These are phyloP conservation scores for Phoxinus phoxinus DNA, from an alignment of 2,113 vertebrate genomes.

Conservation along the genomic window DNA sequence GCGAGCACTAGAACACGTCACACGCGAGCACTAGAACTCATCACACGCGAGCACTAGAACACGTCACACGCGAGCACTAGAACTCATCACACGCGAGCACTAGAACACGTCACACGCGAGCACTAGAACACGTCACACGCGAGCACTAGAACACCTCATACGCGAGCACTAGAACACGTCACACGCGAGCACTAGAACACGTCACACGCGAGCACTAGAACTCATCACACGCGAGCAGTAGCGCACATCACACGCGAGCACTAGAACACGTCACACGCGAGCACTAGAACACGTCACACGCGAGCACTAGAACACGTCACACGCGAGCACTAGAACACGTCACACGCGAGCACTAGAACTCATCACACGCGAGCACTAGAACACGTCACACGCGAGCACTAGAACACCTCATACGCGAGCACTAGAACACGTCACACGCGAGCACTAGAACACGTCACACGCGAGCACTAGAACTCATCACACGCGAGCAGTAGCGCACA, in stretches of 20 bases:
- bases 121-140: too few relatives aligned
- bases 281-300: neutral
- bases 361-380: too few relatives aligned
- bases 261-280: too few relatives aligned
- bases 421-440: neutral
- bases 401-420: too few relatives aligned
- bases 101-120: too few relatives aligned
- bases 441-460: neutral
- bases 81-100: too few relatives aligned
- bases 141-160: neutral
- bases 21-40: neutral
- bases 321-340: neutral
- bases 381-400: too few relatives aligned
- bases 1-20: neutral
- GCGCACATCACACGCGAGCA: too few relatives aligned
- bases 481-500: neutral
- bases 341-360: neutral
- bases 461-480: neutral
- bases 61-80: neutral
- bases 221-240: too few relatives aligned
- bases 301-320: neutral
- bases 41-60: neutral
- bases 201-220: neutral
- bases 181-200: neutral
- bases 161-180: neutral